A percentile compares a stretch with the other conserved stretches of the same genome.
Conservation (phyloP, 2,113 vertebrate species). For the Archilochus colubris region DNA sequence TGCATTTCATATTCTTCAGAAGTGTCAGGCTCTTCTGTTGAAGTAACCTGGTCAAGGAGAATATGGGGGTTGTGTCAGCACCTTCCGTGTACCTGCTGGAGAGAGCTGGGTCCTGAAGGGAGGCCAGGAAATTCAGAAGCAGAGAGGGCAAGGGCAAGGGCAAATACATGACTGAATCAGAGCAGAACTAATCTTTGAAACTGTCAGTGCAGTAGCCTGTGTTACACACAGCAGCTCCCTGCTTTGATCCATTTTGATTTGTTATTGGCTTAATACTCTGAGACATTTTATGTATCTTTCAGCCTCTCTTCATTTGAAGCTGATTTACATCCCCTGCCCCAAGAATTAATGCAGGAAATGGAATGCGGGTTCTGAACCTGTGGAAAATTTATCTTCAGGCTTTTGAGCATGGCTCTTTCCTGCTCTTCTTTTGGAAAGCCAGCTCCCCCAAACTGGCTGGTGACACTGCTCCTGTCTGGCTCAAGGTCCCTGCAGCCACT, state of each 20-base stretch:
- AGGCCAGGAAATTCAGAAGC: not conserved
- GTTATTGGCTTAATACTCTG: not conserved
- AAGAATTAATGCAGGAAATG: not conserved
- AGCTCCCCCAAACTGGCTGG: not conserved
- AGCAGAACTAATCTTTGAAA: not conserved
- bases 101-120: not conserved
- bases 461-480: not conserved
- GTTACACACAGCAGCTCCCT: not conserved
- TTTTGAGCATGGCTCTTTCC: not conserved
- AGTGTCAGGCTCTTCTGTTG: not conserved
- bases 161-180: not conserved
- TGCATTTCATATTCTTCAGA: not conserved
- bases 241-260: slow-evolving; percentile 13
- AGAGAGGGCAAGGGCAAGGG: not conserved
- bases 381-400: not conserved
- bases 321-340: not conserved
- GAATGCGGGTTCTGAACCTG: not conserved
- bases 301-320: not conserved
- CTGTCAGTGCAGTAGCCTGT: not conserved
- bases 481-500: not conserved
- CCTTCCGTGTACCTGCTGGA: fast-evolving
- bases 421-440: not conserved
- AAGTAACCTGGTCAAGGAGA: not conserved
- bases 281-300: not conserved
- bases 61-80: not conserved